Evolutionary conservation across 2,797 vertebrate genomes (phyloP).

Genomic region (Oryzias dopingdopingensis): DNA sequence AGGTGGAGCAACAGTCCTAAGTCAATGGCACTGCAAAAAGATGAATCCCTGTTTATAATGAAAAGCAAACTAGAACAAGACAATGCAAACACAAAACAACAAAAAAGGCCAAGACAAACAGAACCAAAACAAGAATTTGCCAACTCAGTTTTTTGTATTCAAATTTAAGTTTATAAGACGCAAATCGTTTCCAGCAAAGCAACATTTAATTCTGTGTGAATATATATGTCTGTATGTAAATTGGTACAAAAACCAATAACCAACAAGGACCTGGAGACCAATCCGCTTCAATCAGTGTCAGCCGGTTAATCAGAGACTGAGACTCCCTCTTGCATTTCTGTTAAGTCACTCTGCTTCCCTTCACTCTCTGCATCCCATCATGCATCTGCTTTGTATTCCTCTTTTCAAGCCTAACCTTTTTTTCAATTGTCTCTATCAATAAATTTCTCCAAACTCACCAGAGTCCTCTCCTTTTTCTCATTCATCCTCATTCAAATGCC

Average conservation of each 20-base stretch:
- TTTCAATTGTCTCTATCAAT: constrained; percentile 28
- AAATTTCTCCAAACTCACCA: constrained; percentile 38
- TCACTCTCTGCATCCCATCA: neutral
- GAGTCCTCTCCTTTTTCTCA: constrained; percentile 26
- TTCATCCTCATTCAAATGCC: constrained; percentile 38
- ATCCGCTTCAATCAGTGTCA: constrained; percentile 39
- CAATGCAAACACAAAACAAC: no score
- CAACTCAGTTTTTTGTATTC: no score
- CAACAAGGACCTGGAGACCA: constrained; percentile 32
- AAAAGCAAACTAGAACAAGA: no score
- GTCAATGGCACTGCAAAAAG: no score
- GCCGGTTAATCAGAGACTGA: constrained; percentile 25
- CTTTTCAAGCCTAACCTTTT: constrained; percentile 22
- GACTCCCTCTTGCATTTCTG: neutral
- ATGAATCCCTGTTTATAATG: no score
- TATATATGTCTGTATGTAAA: no score
- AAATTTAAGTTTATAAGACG: no score
- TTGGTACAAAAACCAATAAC: constrained; percentile 21
- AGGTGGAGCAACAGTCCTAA: no score
- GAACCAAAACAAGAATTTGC: no score
- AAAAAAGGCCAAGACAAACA: no score
- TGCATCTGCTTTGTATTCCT: neutral
- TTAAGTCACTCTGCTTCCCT: constrained; percentile 49
- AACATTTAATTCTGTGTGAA: no score
- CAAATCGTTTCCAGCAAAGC: no score